Evolutionary conservation across 2,113 vertebrate species (phyloP).

Genomic region (Pseudorhombus dupliciocellatus): DNA sequence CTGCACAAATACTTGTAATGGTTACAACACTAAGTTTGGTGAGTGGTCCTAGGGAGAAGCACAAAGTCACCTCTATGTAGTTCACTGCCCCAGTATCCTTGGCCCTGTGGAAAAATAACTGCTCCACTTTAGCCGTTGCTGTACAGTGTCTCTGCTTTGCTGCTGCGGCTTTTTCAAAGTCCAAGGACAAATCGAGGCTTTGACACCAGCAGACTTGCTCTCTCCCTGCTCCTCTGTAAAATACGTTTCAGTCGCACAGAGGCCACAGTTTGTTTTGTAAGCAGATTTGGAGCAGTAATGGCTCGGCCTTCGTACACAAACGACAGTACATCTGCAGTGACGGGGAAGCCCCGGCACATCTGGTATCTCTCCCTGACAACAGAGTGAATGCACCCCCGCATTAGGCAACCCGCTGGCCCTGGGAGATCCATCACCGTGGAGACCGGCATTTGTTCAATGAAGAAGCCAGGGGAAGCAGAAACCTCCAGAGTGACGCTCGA

Average conservation of each 20-base stretch:
- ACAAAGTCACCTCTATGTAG: slow-evolving; percentile 50
- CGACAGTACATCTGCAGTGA: slow-evolving; percentile 22
- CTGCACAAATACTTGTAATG: too few species aligned
- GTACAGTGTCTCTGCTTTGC: slow-evolving; percentile 22
- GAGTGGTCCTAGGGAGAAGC: slow-evolving; percentile 26
- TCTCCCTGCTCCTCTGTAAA: slow-evolving; percentile 6
- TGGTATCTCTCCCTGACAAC: slow-evolving; percentile 61
- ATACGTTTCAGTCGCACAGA: slow-evolving; percentile 17
- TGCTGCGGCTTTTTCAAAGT: slow-evolving; percentile 41
- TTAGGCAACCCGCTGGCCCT: slow-evolving; percentile 33
- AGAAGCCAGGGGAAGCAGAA: slow-evolving; percentile 31
- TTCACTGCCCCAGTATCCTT: slow-evolving; percentile 22
- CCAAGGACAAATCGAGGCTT: slow-evolving; percentile 47
- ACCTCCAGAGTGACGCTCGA: slow-evolving; percentile 41
- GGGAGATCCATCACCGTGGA: slow-evolving; percentile 64
- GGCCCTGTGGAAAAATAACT: slow-evolving; percentile 52
- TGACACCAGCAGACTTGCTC: slow-evolving; percentile 8
- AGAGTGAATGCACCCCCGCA: slow-evolving; percentile 17
- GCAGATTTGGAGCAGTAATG: slow-evolving; percentile 1
- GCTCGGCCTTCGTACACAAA: slow-evolving; percentile 6
- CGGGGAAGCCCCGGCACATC: slow-evolving; percentile 48
- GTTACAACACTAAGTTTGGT: neutral
- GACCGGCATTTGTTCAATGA: slow-evolving; percentile 48
- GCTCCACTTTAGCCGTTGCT: slow-evolving; percentile 51
- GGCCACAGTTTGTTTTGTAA: neutral